These are phyloP conservation scores for Riparia riparia DNA, from an alignment of 2,113 vertebrate species.

Conservation along the genomic window DNA sequence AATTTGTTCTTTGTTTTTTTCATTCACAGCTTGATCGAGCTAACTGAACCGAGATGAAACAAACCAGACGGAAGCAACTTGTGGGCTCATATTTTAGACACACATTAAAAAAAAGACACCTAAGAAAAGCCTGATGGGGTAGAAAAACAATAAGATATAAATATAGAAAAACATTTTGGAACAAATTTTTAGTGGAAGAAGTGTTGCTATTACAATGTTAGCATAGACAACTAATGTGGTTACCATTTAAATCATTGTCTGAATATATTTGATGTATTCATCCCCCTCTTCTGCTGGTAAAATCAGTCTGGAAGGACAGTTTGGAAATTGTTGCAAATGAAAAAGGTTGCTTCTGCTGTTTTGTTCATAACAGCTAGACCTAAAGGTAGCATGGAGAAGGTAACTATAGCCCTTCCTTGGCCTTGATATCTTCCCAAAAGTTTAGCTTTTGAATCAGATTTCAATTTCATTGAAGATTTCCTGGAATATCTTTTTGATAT, in stretches of 20 bases:
- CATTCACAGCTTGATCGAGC: background rate
- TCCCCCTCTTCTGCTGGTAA: background rate
- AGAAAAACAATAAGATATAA: background rate
- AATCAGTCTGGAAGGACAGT: background rate
- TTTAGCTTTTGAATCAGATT: background rate
- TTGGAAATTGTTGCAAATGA: background rate
- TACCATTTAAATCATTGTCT: background rate
- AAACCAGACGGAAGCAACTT: background rate
- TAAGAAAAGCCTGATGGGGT: background rate
- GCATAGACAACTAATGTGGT: background rate
- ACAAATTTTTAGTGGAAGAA: background rate
- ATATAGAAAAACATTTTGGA: background rate
- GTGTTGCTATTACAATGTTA: background rate
- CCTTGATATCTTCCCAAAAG: background rate
- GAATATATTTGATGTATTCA: background rate
- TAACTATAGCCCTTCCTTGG: background rate
- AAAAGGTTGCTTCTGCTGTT: background rate
- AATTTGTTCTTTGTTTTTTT: background rate
- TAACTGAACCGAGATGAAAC: background rate
- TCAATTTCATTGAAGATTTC: background rate
- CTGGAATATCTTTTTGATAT: background rate
- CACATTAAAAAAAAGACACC: background rate
- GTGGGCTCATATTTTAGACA: background rate
- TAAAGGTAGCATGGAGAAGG: background rate
- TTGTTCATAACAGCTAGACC: background rate